These are phyloP conservation scores for Carpatolechia fugitivella DNA, from an alignment of 2,888 invertebrate species.

Conservation along the genomic window DNA sequence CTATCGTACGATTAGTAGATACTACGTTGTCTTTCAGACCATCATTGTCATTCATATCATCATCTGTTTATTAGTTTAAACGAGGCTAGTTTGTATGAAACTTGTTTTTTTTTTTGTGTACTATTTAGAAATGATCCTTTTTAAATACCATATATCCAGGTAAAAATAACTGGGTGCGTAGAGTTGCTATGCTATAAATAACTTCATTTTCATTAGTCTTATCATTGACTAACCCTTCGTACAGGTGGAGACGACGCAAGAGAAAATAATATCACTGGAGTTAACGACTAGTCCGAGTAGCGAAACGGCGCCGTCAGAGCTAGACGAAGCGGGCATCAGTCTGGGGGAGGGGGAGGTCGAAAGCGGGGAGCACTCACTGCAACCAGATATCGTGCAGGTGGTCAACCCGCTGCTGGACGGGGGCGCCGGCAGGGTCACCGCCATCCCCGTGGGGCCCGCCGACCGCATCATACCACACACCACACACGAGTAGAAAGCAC, in stretches of 20 bases:
- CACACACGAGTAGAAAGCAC: constrained; percentile 38
- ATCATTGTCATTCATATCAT: too few species aligned
- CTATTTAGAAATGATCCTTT: too few species aligned
- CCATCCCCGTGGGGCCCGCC: constrained; percentile 70
- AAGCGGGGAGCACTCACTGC: constrained; percentile 71
- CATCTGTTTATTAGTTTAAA: too few species aligned
- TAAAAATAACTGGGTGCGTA: too few species aligned
- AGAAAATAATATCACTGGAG: constrained; percentile 94
- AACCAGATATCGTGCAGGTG: constrained; percentile 78
- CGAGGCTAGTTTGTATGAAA: too few species aligned
- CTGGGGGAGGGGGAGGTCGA: constrained; percentile 62
- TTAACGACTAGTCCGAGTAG: constrained; percentile 83
- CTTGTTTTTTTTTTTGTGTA: too few species aligned
- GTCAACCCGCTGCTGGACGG: constrained; percentile 73
- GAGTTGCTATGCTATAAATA: too few species aligned
- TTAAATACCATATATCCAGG: too few species aligned
- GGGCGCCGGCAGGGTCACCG: constrained; percentile 66
- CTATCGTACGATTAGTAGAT: too few species aligned
- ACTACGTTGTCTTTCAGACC: too few species aligned
- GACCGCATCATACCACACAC: constrained; percentile 61
- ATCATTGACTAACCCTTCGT: constrained; percentile 2
- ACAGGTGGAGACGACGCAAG: constrained; percentile 93
- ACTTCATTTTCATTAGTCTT: too few species aligned
- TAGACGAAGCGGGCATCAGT: constrained; percentile 54
- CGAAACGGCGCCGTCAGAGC: constrained; percentile 73